These are phyloP conservation scores for Megaceryle torquata DNA, from an alignment of 2,113 vertebrate species.

Conservation along the genomic window DNA sequence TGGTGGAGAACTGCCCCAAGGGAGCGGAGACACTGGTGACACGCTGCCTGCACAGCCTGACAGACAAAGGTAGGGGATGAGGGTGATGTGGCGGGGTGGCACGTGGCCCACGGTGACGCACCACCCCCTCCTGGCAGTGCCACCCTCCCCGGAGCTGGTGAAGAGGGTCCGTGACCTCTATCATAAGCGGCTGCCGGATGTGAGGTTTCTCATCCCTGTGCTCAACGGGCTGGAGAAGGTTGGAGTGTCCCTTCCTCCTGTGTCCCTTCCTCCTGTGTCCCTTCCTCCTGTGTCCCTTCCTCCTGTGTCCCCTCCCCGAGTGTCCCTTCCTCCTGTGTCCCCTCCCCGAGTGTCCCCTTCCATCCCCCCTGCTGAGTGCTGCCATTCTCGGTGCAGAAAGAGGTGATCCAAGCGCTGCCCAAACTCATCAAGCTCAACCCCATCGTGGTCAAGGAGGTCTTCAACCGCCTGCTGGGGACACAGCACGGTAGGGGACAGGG, in stretches of 20 bases:
- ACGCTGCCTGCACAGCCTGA: constrained; percentile 92
- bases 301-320: fast-evolving
- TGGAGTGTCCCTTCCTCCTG: fast-evolving
- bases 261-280: background rate
- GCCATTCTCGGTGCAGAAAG: constrained; percentile 72
- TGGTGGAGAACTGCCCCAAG: constrained; percentile 96
- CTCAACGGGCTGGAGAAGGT: constrained; percentile 97
- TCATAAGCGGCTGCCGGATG: constrained; percentile 91
- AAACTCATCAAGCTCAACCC: constrained; percentile 97
- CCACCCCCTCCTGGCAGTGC: constrained; percentile 71
- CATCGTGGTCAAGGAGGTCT: constrained; percentile 96
- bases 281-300: background rate
- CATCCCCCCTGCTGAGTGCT: background rate
- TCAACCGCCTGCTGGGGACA: constrained; percentile 92
- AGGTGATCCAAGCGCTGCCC: constrained; percentile 92
- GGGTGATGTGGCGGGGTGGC: background rate
- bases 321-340: background rate
- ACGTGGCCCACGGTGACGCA: fast-evolving
- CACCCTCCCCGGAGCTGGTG: constrained; percentile 93
- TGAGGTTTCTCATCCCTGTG: constrained; percentile 93
- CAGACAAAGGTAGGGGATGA: constrained; percentile 84
- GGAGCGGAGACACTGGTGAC: constrained; percentile 93
- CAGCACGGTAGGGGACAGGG: constrained; percentile 83
- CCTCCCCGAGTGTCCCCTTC: background rate
- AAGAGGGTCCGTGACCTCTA: constrained; percentile 93